Evolutionary conservation across 2,888 invertebrate genomes (phyloP).

Genomic region (Melolontha melolontha): DNA sequence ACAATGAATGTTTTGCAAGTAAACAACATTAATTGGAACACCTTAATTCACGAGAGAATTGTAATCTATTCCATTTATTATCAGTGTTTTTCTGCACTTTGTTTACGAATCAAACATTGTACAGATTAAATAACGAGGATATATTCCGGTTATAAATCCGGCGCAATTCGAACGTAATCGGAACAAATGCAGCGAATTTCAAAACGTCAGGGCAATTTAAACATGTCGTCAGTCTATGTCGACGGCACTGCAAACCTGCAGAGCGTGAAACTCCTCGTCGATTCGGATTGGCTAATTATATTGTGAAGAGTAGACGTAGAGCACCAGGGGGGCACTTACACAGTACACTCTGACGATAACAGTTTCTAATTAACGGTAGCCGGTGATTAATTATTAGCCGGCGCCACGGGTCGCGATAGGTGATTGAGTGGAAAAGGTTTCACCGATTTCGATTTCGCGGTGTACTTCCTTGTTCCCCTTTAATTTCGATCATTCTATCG

Average conservation of each 20-base stretch:
- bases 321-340: not conserved
- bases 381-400: too few species aligned
- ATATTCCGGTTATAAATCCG: constrained; percentile 49
- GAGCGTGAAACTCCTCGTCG: constrained; percentile 43
- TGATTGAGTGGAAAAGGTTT: too few species aligned
- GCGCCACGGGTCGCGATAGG: too few species aligned
- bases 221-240: constrained; percentile 51
- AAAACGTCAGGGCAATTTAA: constrained; percentile 53
- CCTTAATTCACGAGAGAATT: constrained; percentile 7
- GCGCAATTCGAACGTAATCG: constrained; percentile 53
- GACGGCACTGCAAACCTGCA: constrained; percentile 41
- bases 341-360: too few species aligned
- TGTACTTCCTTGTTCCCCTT: too few species aligned
- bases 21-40: constrained; percentile 29
- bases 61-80: not conserved
- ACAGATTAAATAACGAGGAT: constrained; percentile 24
- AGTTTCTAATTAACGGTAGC: too few species aligned
- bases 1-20: not conserved
- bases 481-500: too few species aligned
- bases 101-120: not conserved
- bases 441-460: too few species aligned
- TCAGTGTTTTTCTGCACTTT: not conserved
- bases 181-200: constrained; percentile 56
- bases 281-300: constrained; percentile 36
- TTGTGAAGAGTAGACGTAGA: constrained; percentile 2